A percentile compares a stretch with the other conserved stretches of the same genome.
Evolutionary conservation across 2,797 vertebrate species (phyloP).

Genomic region (Syngnathus acus): DNA sequence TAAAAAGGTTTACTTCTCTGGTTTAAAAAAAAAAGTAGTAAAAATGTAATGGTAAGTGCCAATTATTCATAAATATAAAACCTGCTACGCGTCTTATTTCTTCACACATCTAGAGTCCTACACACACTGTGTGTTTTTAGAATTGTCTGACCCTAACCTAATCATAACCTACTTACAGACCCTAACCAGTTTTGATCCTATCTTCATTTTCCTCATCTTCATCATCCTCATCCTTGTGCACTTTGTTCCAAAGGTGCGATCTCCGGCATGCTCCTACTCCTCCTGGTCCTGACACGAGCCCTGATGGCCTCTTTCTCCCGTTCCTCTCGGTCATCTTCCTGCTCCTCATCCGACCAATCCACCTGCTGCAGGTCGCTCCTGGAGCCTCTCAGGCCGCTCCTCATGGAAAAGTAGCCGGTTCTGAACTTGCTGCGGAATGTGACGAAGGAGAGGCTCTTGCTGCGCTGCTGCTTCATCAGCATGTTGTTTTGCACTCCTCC

Average conservation of each 20-base stretch:
- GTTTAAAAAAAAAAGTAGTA: no score
- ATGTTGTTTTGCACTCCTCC: slow-evolving; percentile 25
- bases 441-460: slow-evolving; percentile 74
- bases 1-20: no score
- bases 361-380: slow-evolving; percentile 64
- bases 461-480: slow-evolving; percentile 64
- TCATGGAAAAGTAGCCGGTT: slow-evolving; percentile 50
- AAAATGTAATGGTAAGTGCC: no score
- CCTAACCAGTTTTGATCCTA: not conserved
- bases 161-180: no score
- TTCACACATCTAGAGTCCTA: not conserved
- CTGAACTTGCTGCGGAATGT: slow-evolving; percentile 66
- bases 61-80: not conserved
- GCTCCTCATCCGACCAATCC: slow-evolving; percentile 67
- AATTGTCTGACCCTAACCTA: not conserved
- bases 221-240: slow-evolving; percentile 49
- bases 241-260: slow-evolving; percentile 67
- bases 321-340: slow-evolving; percentile 14
- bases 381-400: slow-evolving; percentile 50
- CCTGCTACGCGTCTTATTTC: not conserved
- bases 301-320: slow-evolving; percentile 46
- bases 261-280: slow-evolving; percentile 77
- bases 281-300: slow-evolving; percentile 56
- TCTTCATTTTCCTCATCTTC: not conserved
- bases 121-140: not conserved